Conservation (phyloP, 1,140 invertebrate genomes). For the Phthorimaea operculella region DNA sequence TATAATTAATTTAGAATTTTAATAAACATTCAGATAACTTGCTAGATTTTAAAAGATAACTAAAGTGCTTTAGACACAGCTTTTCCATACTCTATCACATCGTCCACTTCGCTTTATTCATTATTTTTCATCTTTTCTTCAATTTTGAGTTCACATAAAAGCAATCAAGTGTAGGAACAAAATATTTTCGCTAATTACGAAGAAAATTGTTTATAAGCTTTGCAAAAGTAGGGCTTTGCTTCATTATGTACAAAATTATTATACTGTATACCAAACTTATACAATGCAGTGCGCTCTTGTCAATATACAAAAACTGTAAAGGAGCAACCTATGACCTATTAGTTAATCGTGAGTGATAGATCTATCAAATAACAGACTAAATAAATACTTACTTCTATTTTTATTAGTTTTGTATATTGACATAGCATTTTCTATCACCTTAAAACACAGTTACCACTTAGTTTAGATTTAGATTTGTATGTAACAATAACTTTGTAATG, state of each 20-base stretch:
- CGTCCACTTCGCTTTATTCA: neutral
- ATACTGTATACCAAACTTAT: no score
- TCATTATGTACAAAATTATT: constrained; percentile 8
- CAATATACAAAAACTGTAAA: no score
- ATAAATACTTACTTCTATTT: no score
- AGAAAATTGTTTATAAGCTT: neutral
- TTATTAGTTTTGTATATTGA: constrained; percentile 4
- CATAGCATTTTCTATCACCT: constrained; percentile 10
- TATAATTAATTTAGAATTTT: no score
- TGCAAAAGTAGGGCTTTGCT: constrained; percentile 30
- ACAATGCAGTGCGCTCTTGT: no score
- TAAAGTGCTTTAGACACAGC: neutral
- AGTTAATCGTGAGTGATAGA: no score
- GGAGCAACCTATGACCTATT: no score
- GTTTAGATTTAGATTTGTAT: constrained; percentile 9
- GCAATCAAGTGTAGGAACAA: neutral
- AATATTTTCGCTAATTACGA: neutral
- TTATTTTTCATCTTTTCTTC: neutral
- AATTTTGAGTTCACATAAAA: neutral
- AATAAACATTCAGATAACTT: no score
- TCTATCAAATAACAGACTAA: no score
- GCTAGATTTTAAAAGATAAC: no score
- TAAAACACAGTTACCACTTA: constrained; percentile 5
- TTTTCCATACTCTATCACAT: neutral
- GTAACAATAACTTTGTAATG: constrained; percentile 37